Conservation (phyloP, 1,140 invertebrate species). For the honey bee (Apis mellifera) region Amel_HAv3.1 CM009941.2:9763001-9763500, state of each 20-base stretch:
- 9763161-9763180: neutral
- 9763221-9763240: slow-evolving; percentile 34
- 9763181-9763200: neutral
- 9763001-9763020: no score
- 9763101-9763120: neutral
- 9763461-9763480: no score
- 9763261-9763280: slow-evolving; percentile 30
- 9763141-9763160: slow-evolving; percentile 1
- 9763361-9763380: neutral
- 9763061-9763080: no score
- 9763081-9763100: neutral
- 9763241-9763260: slow-evolving; percentile 37
- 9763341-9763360: neutral
- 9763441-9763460: no score
- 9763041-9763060: neutral
- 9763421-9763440: no score
- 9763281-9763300: neutral
- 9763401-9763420: no score
- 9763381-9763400: no score
- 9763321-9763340: slow-evolving; percentile 18
- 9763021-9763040: neutral
- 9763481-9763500: no score
- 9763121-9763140: slow-evolving; percentile 21
- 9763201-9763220: neutral
- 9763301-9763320: neutral